Conservation (phyloP, 2,113 vertebrate genomes). For the Podilymbus podiceps region DNA sequence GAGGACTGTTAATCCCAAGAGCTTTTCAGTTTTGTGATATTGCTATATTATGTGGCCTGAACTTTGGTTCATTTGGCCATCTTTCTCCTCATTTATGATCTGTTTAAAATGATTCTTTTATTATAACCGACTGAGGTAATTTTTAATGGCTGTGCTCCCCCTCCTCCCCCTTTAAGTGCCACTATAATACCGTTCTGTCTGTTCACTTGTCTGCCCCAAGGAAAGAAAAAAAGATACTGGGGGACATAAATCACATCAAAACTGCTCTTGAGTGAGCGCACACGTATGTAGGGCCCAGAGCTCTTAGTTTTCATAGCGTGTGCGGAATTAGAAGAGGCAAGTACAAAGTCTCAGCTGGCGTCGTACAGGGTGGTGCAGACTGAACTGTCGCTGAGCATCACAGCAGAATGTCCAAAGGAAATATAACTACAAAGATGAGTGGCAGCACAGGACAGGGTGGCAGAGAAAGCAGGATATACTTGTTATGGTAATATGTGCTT, state of each 20-base stretch:
- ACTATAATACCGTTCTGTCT: background rate
- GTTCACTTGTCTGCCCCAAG: background rate
- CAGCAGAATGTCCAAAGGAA: background rate
- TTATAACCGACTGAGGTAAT: background rate
- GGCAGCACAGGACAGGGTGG: fast-evolving
- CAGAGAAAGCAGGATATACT: background rate
- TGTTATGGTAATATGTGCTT: background rate
- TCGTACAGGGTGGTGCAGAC: fast-evolving
- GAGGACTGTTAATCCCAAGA: background rate
- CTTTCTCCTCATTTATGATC: background rate
- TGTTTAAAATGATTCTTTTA: background rate
- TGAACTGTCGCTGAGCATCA: too few relatives aligned
- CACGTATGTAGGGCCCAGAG: fast-evolving
- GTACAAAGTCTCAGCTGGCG: background rate
- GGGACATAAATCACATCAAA: background rate
- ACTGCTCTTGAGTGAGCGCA: background rate
- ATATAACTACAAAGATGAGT: background rate
- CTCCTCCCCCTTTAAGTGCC: background rate
- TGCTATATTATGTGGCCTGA: background rate
- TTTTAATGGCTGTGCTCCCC: background rate
- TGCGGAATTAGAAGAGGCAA: background rate
- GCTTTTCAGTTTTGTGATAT: background rate
- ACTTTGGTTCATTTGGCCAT: background rate
- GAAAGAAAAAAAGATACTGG: background rate
- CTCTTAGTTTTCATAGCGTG: background rate